These are phyloP conservation scores for Galbula dea DNA, from an alignment of 2,113 vertebrate genomes.

Conservation along the genomic window DNA sequence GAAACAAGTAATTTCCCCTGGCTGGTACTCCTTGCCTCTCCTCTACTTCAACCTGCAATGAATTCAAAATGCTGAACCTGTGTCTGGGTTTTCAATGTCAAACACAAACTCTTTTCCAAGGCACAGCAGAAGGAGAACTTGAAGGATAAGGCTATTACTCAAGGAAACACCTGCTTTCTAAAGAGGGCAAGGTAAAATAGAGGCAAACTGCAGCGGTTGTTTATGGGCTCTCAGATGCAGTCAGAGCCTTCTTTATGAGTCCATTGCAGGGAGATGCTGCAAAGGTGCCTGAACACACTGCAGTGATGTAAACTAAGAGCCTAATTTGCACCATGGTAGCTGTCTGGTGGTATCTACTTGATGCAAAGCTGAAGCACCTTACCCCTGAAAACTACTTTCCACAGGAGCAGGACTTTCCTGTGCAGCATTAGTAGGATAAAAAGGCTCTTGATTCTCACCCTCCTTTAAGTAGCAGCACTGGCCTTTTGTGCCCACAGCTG, in stretches of 20 bases:
- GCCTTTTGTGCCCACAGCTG: neutral
- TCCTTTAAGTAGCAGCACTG: neutral
- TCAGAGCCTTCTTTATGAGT: neutral
- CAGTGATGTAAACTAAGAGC: neutral
- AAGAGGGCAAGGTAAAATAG: neutral
- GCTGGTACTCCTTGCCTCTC: neutral
- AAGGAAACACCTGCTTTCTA: neutral
- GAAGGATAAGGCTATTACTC: conserved; percentile 1
- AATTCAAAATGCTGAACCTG: conserved; percentile 38
- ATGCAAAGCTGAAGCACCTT: neutral
- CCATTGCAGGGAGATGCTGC: neutral
- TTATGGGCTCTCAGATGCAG: neutral
- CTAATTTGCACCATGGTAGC: neutral
- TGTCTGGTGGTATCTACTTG: neutral
- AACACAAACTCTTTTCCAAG: conserved; percentile 6
- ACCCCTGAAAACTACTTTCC: neutral
- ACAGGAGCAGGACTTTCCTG: neutral
- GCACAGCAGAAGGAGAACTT: conserved; percentile 6
- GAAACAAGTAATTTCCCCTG: conserved; percentile 33
- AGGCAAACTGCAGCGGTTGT: neutral
- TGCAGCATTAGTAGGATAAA: neutral
- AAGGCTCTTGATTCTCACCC: neutral
- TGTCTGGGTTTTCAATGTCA: conserved; percentile 39
- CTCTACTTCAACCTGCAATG: neutral
- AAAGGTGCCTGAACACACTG: neutral